Evolutionary conservation across 2,113 vertebrate species (phyloP), one percentile per base, ranked within the genome.

Genomic region (Crocuta crocuta): DNA sequence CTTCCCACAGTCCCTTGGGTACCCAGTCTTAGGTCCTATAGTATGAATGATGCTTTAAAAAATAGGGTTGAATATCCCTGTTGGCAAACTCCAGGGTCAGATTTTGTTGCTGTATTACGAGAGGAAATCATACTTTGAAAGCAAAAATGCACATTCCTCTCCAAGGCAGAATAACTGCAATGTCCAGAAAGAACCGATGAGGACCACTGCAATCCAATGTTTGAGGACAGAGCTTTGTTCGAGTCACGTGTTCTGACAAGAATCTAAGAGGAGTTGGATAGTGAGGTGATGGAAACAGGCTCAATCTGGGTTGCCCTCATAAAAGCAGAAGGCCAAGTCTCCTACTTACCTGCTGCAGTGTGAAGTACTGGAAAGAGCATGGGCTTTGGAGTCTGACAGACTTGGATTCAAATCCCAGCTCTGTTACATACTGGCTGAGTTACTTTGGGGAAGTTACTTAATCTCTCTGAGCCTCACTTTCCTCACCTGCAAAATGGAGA

Each of bases 381-480:
- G 90, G 97, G 94, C 86, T 98, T 97, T 97, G 82, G 78, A 97
- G 78, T 96, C 92, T 95, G 92, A 97, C 43, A 98, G 86, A 98
- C 58, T 53, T 97, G 85, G 55, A 93, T 96, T 97, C 96, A 97
- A 98, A 95, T 95, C 92, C 94, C 86, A 95, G 96, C 94, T 97
- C 94, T 96, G 94, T 80, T 93, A 97, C 65, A 97, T 80, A 97
- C 71, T 97, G 71, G 94, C 50, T 91, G 82, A 87, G 84, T 93
- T 97, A 97, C 85, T 95, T 80, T 88, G 97, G 89, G 92, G 66
- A 97, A 96, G 50, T 97, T 98, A 96, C 43, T 97, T 97, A 96
- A 97, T 91, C 89, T 92, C 89, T 97, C 94, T 97, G 94, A 97
- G 96, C 95, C 95, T 96, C 76, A 95, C 94, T 94, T 96, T 98